Percentiles rank a stretch among this genome's conserved stretches.
These are phyloP conservation scores for Ambastaia sidthimunki DNA, from an alignment of 2,797 vertebrate species.

Conservation along the genomic window DNA sequence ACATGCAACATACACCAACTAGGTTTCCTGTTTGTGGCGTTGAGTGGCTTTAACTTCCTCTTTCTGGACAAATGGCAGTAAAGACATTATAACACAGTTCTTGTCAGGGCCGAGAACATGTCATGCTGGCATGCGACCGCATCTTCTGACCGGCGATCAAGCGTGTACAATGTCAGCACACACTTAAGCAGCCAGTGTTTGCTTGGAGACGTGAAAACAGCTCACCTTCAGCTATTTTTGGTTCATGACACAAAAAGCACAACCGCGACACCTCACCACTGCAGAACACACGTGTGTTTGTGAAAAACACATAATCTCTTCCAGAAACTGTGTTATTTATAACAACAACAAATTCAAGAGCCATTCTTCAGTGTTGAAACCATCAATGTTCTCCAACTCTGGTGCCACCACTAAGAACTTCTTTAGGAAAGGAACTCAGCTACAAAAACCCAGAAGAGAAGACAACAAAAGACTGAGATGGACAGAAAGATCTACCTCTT, in stretches of 20 bases:
- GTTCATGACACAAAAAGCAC: background rate
- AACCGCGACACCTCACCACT: background rate
- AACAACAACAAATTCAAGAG: too few relatives aligned
- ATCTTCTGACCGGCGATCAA: background rate
- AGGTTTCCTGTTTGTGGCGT: background rate
- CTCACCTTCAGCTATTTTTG: background rate
- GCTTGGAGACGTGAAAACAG: background rate
- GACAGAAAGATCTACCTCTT: slow-evolving; percentile 81
- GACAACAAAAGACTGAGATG: slow-evolving; percentile 1
- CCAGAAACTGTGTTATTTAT: too few relatives aligned
- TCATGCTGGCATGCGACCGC: background rate
- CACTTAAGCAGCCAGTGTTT: too few relatives aligned
- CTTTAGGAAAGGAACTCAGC: too few relatives aligned
- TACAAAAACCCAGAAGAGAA: background rate
- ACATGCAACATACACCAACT: background rate
- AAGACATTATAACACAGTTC: background rate
- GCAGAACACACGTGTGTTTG: background rate
- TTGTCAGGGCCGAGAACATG: background rate
- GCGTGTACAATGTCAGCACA: background rate
- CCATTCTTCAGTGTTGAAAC: too few relatives aligned
- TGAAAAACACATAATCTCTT: background rate
- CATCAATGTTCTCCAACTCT: too few relatives aligned
- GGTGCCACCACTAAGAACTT: too few relatives aligned
- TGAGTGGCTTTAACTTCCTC: background rate
- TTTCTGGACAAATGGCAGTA: background rate